Conservation (phyloP, 2,888 invertebrate species). For the Tinea trinotella region DNA sequence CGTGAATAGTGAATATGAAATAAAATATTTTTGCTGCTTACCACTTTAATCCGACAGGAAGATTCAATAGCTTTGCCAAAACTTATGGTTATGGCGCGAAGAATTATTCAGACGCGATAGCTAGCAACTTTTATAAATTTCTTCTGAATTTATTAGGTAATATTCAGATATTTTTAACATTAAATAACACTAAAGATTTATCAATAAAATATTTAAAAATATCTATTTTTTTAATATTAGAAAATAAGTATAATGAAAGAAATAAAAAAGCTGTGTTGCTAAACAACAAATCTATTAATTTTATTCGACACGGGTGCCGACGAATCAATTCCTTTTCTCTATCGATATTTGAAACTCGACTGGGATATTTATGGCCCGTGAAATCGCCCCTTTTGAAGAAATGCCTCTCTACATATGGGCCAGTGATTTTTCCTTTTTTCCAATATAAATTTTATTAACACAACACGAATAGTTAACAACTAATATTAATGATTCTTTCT, state of each 20-base stretch:
- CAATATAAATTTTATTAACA: constrained; percentile 8
- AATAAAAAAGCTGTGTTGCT: constrained; percentile 37
- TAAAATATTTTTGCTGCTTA: no score
- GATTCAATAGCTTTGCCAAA: no score
- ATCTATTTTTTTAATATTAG: background rate
- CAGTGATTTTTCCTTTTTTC: constrained; percentile 46
- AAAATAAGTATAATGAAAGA: background rate
- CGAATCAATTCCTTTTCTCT: constrained; percentile 45
- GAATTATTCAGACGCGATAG: no score
- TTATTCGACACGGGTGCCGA: constrained; percentile 63
- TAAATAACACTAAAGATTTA: no score
- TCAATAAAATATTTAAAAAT: background rate
- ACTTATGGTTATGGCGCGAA: no score
- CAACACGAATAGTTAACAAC: background rate
- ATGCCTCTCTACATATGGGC: constrained; percentile 37
- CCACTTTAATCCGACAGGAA: no score
- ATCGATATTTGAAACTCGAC: constrained; percentile 46
- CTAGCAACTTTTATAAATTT: no score
- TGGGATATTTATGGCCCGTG: constrained; percentile 64
- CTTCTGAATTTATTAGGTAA: no score
- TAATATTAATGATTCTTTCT: background rate
- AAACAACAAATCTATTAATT: constrained; percentile 64
- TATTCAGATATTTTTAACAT: no score
- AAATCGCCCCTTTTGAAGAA: constrained; percentile 60
- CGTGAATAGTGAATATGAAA: no score